Evolutionary conservation across 2,797 vertebrate species (phyloP).

Genomic region (Tenualosa ilisha): DNA sequence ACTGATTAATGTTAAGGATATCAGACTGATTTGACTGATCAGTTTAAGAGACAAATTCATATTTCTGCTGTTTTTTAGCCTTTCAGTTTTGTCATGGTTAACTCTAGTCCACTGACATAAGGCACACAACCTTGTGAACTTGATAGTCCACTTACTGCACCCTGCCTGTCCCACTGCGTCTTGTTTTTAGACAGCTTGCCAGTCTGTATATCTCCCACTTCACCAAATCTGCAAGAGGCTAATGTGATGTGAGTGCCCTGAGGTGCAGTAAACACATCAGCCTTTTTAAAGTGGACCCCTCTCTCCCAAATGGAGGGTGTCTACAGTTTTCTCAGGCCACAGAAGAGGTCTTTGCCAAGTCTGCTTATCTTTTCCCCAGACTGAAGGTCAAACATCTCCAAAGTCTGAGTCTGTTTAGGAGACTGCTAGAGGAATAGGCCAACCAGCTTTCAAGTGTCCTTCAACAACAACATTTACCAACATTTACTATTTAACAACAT

Average conservation of each 20-base stretch:
- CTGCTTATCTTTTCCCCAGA: not conserved
- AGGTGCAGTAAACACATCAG: slow-evolving; percentile 29
- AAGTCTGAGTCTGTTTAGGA: not conserved
- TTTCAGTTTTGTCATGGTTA: not conserved
- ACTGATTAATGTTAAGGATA: too few species aligned
- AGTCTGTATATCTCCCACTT: slow-evolving; percentile 52
- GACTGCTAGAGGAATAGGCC: too few species aligned
- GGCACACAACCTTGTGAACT: not conserved
- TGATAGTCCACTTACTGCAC: not conserved
- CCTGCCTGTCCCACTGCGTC: not conserved
- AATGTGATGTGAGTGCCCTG: slow-evolving; percentile 67
- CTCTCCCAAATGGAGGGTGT: not conserved
- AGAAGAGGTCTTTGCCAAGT: not conserved
- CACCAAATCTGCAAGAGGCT: slow-evolving; percentile 58
- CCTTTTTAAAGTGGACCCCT: not conserved
- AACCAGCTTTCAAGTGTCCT: too few species aligned
- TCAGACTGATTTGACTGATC: not conserved
- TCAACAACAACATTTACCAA: too few species aligned
- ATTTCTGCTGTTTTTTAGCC: not conserved
- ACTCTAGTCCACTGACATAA: not conserved
- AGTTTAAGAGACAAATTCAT: slow-evolving; percentile 6
- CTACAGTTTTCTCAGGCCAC: not conserved
- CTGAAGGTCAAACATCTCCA: not conserved
- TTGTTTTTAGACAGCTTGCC: slow-evolving; percentile 27
- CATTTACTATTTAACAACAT: too few species aligned